phyloP scores from a whole-genome alignment of 2,797 vertebrate genomes.

The Cryptoprocta ferox region DNA sequence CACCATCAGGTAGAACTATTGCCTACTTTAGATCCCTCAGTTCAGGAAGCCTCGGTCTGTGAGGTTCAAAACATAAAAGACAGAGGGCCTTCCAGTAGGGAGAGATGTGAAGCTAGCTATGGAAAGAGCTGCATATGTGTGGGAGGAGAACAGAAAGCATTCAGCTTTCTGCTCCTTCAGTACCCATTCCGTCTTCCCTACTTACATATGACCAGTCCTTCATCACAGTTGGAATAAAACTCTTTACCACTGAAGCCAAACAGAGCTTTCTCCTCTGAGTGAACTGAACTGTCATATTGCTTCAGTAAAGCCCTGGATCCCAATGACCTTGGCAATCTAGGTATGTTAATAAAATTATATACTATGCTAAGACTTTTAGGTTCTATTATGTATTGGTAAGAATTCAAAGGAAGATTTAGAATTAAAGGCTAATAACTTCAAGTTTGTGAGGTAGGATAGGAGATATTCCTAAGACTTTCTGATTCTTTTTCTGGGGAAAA shows the following conservation, averaged over 20 bases:
- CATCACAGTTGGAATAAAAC: neutral
- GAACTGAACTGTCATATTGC: neutral
- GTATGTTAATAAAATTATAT: conserved; percentile 18
- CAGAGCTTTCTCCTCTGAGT: neutral
- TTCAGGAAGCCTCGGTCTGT: neutral
- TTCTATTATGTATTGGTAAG: neutral
- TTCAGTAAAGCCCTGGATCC: neutral
- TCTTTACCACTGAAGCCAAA: neutral
- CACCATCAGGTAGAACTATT: neutral
- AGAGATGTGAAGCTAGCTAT: neutral
- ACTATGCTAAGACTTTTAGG: neutral
- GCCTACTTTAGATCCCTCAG: neutral
- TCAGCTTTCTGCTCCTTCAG: neutral
- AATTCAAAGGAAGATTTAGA: neutral
- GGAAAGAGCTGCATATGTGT: neutral
- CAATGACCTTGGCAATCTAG: neutral
- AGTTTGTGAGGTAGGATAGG: neutral
- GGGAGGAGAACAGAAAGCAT: neutral
- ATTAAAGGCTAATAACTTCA: neutral
- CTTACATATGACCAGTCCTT: neutral
- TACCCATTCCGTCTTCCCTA: neutral
- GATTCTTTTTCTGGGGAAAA: neutral
- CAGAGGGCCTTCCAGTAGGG: neutral
- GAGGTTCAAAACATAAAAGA: neutral
- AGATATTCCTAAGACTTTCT: neutral